Evolutionary conservation across 2,113 vertebrate species (phyloP), one percentile per base, ranked within the genome.

Genomic region (Oxyruncus cristatus): DNA sequence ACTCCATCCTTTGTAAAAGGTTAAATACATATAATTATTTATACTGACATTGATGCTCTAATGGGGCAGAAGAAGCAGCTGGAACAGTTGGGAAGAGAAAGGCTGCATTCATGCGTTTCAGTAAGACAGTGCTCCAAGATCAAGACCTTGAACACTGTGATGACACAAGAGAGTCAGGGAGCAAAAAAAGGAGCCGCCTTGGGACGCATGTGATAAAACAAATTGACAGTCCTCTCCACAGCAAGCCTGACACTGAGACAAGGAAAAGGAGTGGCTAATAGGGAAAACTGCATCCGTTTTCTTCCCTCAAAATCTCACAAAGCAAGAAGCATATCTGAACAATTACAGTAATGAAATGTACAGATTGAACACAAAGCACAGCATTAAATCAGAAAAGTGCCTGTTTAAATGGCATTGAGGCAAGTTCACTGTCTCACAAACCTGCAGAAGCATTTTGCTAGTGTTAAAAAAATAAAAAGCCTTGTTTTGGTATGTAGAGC

Each of bases 11-110:
- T 63, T 62, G 50, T 44, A 49, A 74, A 83, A 92, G 71, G 75
- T 92, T 95, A 96, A 88, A 71, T 91, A 88, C 39, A 78, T 68
- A 13, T 70, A 79, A 83, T 95, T 74, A 85, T 73, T 95, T 93
- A 81, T 78, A 53, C n/a, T 89, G 85, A 74, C 73, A 73, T 35
- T 82, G 85, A 37, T 78, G 77, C 55, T 81, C 55, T 85, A 85
- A 85, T 49, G 70, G 65, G 81, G 65, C 55, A 85, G 88, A 78
- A 62, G 82, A 75, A 85, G 67, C 82, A 91, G 89, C 80, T 5
- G 3, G 32, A 84, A 39, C 41, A 44, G 39, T 33, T 52, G 61
- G 74, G 93, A 72, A 92, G 70, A 71, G 61, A 93, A 83, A 42
- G 39, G 63, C 55, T 86, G 59, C 77, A 63, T 78, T 89, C 55